Evolutionary conservation across 1,140 invertebrate species (phyloP).

Genomic region (Drosophila setifemur): DNA sequence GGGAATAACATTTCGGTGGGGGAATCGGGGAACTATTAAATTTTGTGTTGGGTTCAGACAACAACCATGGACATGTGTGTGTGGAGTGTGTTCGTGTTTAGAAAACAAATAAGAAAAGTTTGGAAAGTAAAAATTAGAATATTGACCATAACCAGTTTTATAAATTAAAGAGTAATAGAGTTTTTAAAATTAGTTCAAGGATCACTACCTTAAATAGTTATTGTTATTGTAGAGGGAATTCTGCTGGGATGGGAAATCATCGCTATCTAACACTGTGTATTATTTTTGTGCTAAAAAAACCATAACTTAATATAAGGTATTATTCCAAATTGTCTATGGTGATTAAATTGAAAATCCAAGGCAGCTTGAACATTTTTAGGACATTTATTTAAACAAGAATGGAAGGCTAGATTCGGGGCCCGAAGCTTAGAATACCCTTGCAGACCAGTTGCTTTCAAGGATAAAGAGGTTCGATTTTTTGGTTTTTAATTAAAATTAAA

Average conservation of each 20-base stretch:
- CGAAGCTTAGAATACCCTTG: too few species aligned
- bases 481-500: too few species aligned
- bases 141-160: conserved; percentile 71
- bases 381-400: too few species aligned
- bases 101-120: conserved; percentile 59
- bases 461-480: too few species aligned
- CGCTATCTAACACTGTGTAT: neutral
- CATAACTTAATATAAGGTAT: neutral
- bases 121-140: conserved; percentile 72
- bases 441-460: too few species aligned
- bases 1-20: conserved; percentile 82
- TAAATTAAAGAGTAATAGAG: conserved; percentile 47
- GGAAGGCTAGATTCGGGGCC: too few species aligned
- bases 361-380: too few species aligned
- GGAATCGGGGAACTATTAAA: conserved; percentile 74
- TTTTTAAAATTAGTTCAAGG: conserved; percentile 48
- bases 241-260: neutral
- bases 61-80: conserved; percentile 42
- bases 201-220: conserved; percentile 15
- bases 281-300: neutral
- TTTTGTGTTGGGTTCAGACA: conserved; percentile 4
- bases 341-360: too few species aligned
- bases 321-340: too few species aligned
- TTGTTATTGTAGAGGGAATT: neutral
- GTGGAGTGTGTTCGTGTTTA: conserved; percentile 37